Evolutionary conservation across 2,888 invertebrate genomes (phyloP).

Genomic region (Ashinkailepas kermadecensis): DNA sequence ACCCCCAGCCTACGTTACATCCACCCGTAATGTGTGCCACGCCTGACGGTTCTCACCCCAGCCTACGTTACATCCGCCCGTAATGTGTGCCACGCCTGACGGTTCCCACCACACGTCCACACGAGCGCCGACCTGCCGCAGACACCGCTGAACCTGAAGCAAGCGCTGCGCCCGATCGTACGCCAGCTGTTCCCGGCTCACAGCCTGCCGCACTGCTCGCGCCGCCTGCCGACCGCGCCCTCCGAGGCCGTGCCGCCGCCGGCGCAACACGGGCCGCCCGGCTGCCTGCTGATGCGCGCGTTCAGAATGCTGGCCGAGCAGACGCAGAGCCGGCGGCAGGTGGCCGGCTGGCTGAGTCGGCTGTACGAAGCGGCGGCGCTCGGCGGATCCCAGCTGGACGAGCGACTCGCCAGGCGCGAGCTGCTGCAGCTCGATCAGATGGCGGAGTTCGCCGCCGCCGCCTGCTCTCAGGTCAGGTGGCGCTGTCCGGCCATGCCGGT

Average conservation of each 20-base stretch:
- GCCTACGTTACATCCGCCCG: too few relatives aligned
- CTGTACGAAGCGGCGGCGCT: not conserved
- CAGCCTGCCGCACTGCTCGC: not conserved
- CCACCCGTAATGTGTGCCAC: too few relatives aligned
- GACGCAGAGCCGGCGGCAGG: not conserved
- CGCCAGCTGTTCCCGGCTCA: not conserved
- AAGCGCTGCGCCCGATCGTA: not conserved
- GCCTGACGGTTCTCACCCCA: too few relatives aligned
- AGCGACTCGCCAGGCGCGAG: not conserved
- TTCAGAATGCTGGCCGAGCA: not conserved
- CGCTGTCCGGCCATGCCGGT: too few relatives aligned
- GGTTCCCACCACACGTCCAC: too few relatives aligned
- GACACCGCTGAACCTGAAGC: not conserved
- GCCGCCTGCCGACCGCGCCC: not conserved
- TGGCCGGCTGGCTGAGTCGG: not conserved
- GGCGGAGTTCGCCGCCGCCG: conserved; percentile 11
- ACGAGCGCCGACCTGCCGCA: too few relatives aligned
- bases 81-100: too few relatives aligned
- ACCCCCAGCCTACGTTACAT: too few relatives aligned
- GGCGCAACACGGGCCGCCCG: not conserved
- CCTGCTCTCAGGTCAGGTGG: not conserved
- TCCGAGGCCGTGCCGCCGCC: not conserved
- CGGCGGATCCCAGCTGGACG: not conserved
- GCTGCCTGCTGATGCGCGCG: not conserved
- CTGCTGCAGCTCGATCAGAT: not conserved